Base-by-base conservation (phyloP, 2,888 invertebrate genomes). In the Hydropsyche betteni region DNA sequence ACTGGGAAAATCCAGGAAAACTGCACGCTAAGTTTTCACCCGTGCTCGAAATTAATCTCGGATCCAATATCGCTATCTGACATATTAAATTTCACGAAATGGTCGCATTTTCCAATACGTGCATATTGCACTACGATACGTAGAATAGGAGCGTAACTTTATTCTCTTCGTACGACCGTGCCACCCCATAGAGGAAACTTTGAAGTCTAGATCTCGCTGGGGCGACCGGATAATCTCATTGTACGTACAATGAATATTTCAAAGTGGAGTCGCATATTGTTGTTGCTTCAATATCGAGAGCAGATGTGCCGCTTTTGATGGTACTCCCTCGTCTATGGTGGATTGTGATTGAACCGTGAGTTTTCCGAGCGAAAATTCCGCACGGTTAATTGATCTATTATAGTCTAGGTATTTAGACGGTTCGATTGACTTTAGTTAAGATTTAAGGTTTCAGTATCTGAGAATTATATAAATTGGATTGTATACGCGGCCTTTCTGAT, bases 161-260 rank as follows among this genome's bases (percentile, higher is more conserved):
- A 44, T 44, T 44, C 44, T 44, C 44, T 6, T 44, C 10, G 7
- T 10, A 6, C 6, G 44, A 44, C 6, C 44, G 44, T 44, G 10
- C 64, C 34, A 24, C 64, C 51, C 44, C 51, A 7, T 44, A 6
- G 53, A n/a, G 53, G 8, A 53, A 53, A 70, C 70, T 70, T 70
- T 70, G 70, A 70, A 70, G 70, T 70, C 70, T 70, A 16, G 24
- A 51, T 51, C 53, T 24, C 8, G 70, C 53, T 44, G 8, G 71
- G 58, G 75, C 50, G 70, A 52, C 52, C 70, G 44, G 70, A 75
- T 71, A 75, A 75, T 75, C 75, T 75, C 64, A 71, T 75, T 75
- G 68, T 74, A 38, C 64, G 70, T 58, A 64, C 72, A 72, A 75
- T 75, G 75, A 75, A 75, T 75, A 75, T 75, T 75, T 75, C 73